Evolutionary conservation across 2,113 vertebrate genomes (phyloP), one percentile per base, ranked within the genome.

Genomic region (Paedocypris sp.): DNA sequence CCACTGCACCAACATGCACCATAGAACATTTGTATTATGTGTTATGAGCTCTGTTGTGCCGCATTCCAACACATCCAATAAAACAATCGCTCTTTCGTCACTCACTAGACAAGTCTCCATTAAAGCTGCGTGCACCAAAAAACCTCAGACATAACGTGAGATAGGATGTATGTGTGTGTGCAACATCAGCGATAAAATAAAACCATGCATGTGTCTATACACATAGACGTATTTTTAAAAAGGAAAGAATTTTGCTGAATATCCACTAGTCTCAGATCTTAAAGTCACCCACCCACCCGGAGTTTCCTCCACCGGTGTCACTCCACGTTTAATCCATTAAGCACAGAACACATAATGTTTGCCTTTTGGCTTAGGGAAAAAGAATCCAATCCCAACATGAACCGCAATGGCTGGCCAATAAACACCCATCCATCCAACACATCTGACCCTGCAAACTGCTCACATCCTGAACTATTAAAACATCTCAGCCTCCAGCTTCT

Each of bases 21-120:
- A n/a, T n/a, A n/a, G n/a, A n/a, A n/a, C n/a, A n/a, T n/a, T n/a
- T n/a, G n/a, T n/a, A n/a, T n/a, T n/a, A n/a, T n/a, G n/a, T n/a
- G n/a, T n/a, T n/a, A n/a, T n/a, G n/a, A n/a, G n/a, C 29, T 33
- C 33, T n/a, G 48, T 15, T 32, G 11, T 32, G 43, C 56, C 57
- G 53, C 63, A 54, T 46, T 38, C 64, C 28, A 46, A 60, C 42
- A 22, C 15, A 51, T 29, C 41, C 57, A 64, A 69, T 64, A 23
- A 60, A 57, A 51, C 41, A 18, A 64, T 62, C 23, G 13, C 2
- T 48, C 45, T 32, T 51, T 63, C 38, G 36, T 38, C 45, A 49
- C 56, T 60, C 47, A 22, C 35, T 41, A 25, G 38, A 48, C 10
- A 28, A 51, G 54, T 58, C 57, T 52, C 48, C 10, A 49, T 56